Base-by-base conservation (phyloP, 2,888 invertebrate species). In the Craniophora ligustri region DNA sequence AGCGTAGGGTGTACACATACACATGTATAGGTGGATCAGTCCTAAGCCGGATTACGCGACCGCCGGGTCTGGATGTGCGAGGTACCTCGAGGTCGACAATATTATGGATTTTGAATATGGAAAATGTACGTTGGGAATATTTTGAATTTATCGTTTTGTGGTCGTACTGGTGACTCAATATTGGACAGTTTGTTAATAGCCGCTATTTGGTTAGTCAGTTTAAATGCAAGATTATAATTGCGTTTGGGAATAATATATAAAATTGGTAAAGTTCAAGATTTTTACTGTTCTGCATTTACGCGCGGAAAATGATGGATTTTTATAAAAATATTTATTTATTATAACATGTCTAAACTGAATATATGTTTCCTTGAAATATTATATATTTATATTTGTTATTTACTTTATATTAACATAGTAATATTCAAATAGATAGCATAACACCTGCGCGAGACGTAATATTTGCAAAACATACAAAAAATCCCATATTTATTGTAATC, bases 11-110 rank as follows among this genome's bases (percentile, higher is more conserved):
- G 75, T 75, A 67, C 75, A 78, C 71, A 72, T 70, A 78, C 70
- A 76, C 72, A 68, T 57, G 61, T 49, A 63, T 62, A 68, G 67
- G 50, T 67, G 87, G 88, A 91, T 90, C 84, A 89, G 84, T 77
- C 83, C 81, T 90, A 88, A 92, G 90, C 89, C 89, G 90, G 91
- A 92, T 92, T 91, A 92, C 80, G 82, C 82, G 86, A 84, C 89
- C 88, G 85, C 70, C 84, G 84, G 86, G 91, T 91, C 84, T 83
- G 86, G 84, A 82, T 86, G 66, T 66, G 60, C 62, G 67, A 68
- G 67, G 63, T 67, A 68, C 68, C 75, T 76, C 72, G 82, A 85
- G 87, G 85, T 87, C 83, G 86, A 70, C 77, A 79, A 86, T 89
- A 86, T 87, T 87, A 85, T 78, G 80, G 85, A 85, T 86, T 82